Conservation (phyloP, 2,113 vertebrate species). For the Pygoscelis antarcticus region DNA sequence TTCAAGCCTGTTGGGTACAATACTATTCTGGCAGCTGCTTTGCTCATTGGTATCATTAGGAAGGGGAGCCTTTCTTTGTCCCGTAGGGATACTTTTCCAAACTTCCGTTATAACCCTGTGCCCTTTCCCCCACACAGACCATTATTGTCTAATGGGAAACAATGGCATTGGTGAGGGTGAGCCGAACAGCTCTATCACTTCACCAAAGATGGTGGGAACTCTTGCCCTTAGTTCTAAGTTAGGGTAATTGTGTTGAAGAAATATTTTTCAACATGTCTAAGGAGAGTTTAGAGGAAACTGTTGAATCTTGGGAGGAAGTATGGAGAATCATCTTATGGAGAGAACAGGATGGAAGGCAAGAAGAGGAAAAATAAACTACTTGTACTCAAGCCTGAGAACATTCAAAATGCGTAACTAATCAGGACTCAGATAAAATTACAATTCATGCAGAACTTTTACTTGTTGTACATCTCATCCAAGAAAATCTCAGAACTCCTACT, state of each 20-base stretch:
- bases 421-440: neutral
- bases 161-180: neutral
- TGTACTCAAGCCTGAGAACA: neutral
- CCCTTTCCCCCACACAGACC: rapidly evolving
- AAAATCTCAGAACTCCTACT: neutral
- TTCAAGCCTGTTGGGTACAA: neutral
- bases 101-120: neutral
- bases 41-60: neutral
- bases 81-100: neutral
- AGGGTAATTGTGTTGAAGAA: neutral
- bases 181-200: neutral
- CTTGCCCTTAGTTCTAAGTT: neutral
- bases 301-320: neutral
- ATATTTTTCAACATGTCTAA: neutral
- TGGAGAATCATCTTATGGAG: neutral
- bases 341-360: neutral
- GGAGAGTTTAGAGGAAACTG: neutral
- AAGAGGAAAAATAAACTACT: neutral
- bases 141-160: neutral
- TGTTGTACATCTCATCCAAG: neutral
- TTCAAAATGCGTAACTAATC: neutral
- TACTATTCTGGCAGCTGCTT: neutral
- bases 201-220: neutral
- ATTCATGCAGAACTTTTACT: neutral
- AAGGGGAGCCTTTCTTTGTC: neutral